phyloP scores from a whole-genome alignment of 2,888 invertebrate species.

The Ochropleura plecta region DNA sequence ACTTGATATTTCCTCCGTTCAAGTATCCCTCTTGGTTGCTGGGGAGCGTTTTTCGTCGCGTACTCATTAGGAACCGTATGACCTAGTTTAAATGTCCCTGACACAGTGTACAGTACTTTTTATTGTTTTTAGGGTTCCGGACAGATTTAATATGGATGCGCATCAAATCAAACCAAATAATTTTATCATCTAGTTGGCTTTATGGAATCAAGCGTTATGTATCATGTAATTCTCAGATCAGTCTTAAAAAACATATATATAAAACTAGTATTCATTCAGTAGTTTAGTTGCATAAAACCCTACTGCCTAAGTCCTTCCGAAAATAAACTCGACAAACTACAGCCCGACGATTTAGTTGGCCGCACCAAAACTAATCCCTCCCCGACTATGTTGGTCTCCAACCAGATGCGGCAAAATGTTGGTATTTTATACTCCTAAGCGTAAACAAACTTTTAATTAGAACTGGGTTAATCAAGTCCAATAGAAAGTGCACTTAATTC shows the following conservation, averaged over 20 bases:
- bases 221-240: not conserved
- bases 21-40: slow-evolving; percentile 36
- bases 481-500: slow-evolving; percentile 54
- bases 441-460: slow-evolving; percentile 46
- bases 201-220: not conserved
- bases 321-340: slow-evolving; percentile 25
- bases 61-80: slow-evolving; percentile 41
- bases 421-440: slow-evolving; percentile 21
- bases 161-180: not conserved
- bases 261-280: not conserved
- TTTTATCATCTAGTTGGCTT: not conserved
- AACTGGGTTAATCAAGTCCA: slow-evolving; percentile 44
- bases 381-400: slow-evolving; percentile 6
- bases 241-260: not conserved
- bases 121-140: not conserved
- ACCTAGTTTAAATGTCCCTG: slow-evolving; percentile 43
- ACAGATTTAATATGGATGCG: too few species aligned
- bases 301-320: not conserved
- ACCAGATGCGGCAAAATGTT: slow-evolving; percentile 39
- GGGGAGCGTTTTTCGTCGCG: slow-evolving; percentile 23
- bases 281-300: not conserved
- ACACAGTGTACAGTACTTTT: slow-evolving; percentile 25
- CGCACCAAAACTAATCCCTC: slow-evolving; percentile 2
- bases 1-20: slow-evolving; percentile 23
- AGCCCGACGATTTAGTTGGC: not conserved